Conservation (phyloP, 64 coral and sea anemone species). For the Porites australiensis region DNA sequence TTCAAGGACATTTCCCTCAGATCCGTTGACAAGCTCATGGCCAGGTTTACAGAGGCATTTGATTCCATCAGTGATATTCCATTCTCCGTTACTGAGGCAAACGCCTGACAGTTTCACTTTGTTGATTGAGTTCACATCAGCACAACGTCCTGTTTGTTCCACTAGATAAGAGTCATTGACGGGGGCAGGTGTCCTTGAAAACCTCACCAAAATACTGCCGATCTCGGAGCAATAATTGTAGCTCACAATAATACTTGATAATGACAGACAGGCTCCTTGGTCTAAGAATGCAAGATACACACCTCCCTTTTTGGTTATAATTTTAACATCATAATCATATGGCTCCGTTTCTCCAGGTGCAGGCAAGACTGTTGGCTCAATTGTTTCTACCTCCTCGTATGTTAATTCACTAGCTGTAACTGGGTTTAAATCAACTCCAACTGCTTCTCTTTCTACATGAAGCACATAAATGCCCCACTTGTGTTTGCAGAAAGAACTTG, state of each 20-base stretch:
- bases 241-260: background rate
- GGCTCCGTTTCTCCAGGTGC: too few relatives aligned
- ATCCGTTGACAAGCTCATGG: constrained; percentile 9
- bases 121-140: background rate
- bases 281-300: constrained; percentile 47
- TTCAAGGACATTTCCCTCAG: background rate
- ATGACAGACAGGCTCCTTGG: constrained; percentile 37
- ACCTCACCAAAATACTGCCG: constrained; percentile 13
- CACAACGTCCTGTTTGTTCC: constrained; percentile 32
- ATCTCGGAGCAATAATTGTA: constrained; percentile 43
- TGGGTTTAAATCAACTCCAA: too few relatives aligned
- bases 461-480: constrained; percentile 28
- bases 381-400: background rate
- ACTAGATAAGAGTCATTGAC: background rate
- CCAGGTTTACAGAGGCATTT: constrained; percentile 27
- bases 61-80: constrained; percentile 35
- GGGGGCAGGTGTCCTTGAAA: constrained; percentile 43
- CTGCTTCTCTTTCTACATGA: background rate
- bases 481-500: background rate
- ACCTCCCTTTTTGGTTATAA: background rate
- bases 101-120: background rate
- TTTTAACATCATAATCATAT: too few relatives aligned
- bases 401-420: background rate
- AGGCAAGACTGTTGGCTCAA: too few relatives aligned
- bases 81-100: constrained; percentile 50